Conservation (phyloP, 1,140 invertebrate genomes). For the Globodera rostochiensis region DNA sequence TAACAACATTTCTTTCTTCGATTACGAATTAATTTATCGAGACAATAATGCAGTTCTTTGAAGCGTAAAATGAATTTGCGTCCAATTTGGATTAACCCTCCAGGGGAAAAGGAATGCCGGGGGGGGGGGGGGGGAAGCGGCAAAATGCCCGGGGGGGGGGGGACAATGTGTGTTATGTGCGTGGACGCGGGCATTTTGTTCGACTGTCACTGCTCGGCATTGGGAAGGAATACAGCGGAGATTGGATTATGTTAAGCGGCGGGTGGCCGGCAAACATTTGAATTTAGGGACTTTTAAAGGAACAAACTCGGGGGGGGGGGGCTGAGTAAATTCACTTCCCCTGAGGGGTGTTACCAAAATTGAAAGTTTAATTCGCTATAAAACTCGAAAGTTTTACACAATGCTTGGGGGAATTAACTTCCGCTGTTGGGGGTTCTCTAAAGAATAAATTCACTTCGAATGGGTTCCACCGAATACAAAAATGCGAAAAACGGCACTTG, state of each 20-base stretch:
- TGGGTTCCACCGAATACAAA: neutral
- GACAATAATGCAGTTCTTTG: too few species aligned
- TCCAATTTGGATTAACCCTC: neutral
- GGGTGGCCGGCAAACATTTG: neutral
- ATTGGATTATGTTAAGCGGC: conserved; percentile 15
- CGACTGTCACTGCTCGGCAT: neutral
- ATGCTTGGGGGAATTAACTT: neutral
- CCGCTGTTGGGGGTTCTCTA: neutral
- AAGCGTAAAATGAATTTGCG: neutral
- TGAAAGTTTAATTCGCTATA: neutral
- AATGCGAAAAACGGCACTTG: neutral
- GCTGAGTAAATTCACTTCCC: neutral
- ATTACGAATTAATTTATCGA: too few species aligned
- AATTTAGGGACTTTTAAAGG: neutral
- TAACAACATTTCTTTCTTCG: too few species aligned
- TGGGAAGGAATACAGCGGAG: neutral
- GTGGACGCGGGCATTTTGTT: neutral
- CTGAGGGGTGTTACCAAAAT: neutral
- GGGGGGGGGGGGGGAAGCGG: neutral
- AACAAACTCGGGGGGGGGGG: neutral
- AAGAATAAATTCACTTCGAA: neutral
- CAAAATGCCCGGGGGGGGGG: neutral
- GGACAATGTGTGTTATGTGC: neutral
- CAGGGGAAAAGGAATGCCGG: neutral
- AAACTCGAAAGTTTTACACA: too few species aligned